Base-by-base conservation (phyloP, 2,113 vertebrate genomes). In the Taurulus bubalis region DNA sequence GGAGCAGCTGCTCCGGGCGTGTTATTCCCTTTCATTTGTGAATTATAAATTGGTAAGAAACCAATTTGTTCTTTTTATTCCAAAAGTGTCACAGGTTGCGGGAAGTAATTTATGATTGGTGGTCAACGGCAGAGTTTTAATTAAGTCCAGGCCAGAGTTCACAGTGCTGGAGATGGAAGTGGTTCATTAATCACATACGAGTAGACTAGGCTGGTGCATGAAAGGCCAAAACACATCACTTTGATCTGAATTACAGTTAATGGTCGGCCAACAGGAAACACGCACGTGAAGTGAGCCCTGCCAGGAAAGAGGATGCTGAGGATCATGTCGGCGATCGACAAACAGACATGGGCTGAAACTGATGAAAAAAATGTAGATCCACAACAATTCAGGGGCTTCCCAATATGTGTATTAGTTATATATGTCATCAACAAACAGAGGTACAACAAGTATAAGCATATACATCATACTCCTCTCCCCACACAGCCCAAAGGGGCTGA, bases 81-180 rank as follows among this genome's bases (percentile, higher is more conserved):
- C 68, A 42, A 78, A 89, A 83, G 70, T 86, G 83, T 85, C 89
- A 85, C 72, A 82, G 90, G 82, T 89, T 87, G 80, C 64, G 49
- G 88, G 58, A 87, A 79, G 85, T 93, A 86, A 92, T 92, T 93
- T 92, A 93, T 90, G 92, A 93, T 90, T 90, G 70, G 87, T 89
- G 88, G 88, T 90, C 89, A 90, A 64, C 51, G 28, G 79, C 80
- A 49, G 89, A 90, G 81, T 85, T 93, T 95, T 93, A 93, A 94
- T 94, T 92, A 93, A 90, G 91, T 89, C 85, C 83, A 64, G 89
- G 83, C 53, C 89, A 92, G 69, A 89, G 89, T 87, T 93, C 83
- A 92, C 24, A 47, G 80, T 82, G 83, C 87, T 79, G 65, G 73
- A 87, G 87, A 92, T 77, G 71, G 87, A 91, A 93, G 78, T 68